Base-by-base conservation (phyloP, 2,888 invertebrate species). In the Lumbricus terrestris region DNA sequence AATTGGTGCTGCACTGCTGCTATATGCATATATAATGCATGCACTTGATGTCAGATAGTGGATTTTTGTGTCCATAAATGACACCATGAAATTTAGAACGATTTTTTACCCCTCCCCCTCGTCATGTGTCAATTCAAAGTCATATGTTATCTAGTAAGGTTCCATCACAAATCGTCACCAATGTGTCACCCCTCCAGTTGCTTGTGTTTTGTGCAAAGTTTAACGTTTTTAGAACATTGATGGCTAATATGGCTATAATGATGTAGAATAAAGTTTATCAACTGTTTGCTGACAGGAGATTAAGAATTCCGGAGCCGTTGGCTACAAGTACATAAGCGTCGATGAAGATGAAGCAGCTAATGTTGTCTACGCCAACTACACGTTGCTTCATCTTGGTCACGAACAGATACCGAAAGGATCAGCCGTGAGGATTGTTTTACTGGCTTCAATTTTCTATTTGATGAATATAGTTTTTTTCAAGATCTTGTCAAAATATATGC, bases 291-390 rank as follows among this genome's bases (percentile, higher is more conserved):
- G 35, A 85, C 88, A 97, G 96, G 96, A 98, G 93, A 98, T 99
- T 95, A 98, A 98, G 95, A 96, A 97, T 89, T 97, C 98, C 94
- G 98, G 98, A 0, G 97, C 97, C 38, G 98, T 97, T 94, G 96
- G 96, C 90, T 99, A 99, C 95, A 97, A 97, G 94, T 97, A 97
- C 23, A 95, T 99, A 90, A 98, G 98, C 18, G 96, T 99, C 88
- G 98, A 98, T 0, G 98, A 98, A 94, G 97, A 97, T 92, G 96
- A 96, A 90, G 98, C 98, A 0, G 97, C 98, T 0, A 98, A 98
- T 95, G 98, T 98, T 93, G 95, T 99, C 29, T 98, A 97, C 94
- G 96, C 98, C 29, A 99, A 99, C 95, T 97, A 98, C 29, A 97
- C 97, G 0, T 96, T 99, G 54, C 96, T 99, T 91, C 98, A 98